Percentiles rank a stretch among this genome's conserved stretches.
Conservation (phyloP, 2,113 vertebrate species). For the Lota lota region DNA sequence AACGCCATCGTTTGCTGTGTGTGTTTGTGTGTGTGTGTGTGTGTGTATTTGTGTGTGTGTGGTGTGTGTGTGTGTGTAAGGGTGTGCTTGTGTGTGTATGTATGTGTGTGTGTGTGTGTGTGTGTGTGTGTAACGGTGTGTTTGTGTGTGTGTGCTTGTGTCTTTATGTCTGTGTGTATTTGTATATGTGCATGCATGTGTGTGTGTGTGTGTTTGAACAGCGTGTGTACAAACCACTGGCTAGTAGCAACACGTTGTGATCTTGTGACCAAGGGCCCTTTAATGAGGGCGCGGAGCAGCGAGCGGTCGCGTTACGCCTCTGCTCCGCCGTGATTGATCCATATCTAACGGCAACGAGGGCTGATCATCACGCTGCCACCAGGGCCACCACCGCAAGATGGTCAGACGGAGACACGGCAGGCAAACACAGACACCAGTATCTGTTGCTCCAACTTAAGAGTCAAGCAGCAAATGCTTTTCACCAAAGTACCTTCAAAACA, state of each 20-base stretch:
- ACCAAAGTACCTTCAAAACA: too few relatives aligned
- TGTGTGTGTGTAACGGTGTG: slow-evolving; percentile 36
- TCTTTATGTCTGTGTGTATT: neutral
- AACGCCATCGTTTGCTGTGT: slow-evolving; percentile 55
- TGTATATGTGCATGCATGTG: neutral
- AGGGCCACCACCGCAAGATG: too few relatives aligned
- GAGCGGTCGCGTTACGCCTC: slow-evolving; percentile 44
- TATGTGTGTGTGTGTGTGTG: slow-evolving; percentile 7
- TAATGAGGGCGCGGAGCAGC: slow-evolving; percentile 54
- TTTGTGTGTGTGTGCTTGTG: slow-evolving; percentile 10
- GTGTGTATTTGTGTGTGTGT: neutral
- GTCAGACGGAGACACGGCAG: too few relatives aligned
- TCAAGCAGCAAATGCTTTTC: too few relatives aligned
- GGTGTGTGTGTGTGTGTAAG: neutral
- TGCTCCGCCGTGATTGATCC: slow-evolving; percentile 23
- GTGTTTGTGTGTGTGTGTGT: slow-evolving; percentile 35
- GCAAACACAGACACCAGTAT: too few relatives aligned
- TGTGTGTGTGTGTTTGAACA: neutral
- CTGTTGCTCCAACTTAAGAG: too few relatives aligned
- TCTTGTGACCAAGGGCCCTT: slow-evolving; percentile 64
- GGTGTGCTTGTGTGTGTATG: neutral
- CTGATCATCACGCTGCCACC: too few relatives aligned
- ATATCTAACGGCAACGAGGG: slow-evolving; percentile 25
- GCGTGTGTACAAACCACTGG: slow-evolving; percentile 39
- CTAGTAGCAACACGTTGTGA: slow-evolving; percentile 56